Evolutionary conservation across 2,888 invertebrate species (phyloP), one percentile per base, ranked within the genome.

Genomic region (Prosapia bicincta): DNA sequence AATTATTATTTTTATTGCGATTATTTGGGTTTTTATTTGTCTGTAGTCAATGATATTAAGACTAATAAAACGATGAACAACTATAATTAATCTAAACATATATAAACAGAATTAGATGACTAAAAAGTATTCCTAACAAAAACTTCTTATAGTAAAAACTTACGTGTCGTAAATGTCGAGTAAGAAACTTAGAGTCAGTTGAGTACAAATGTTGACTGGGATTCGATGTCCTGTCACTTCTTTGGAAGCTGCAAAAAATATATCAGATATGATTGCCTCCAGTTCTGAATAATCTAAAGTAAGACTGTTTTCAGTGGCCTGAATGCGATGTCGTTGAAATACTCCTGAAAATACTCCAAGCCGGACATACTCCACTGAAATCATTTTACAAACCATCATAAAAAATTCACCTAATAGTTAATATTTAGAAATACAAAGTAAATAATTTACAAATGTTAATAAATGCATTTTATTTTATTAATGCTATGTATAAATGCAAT

Each of bases 211-310:
- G 81, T 91, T 89, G 71, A 81, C 75, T 20, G 78, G 43, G 20
- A 74, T 54, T 66, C 89, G 89, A 81, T 86, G 86, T 69, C 87
- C 88, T 75, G 89, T 83, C 67, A 88, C 88, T 82, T 91, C 90
- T 81, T 92, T 92, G 81, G 90, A 89, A 0, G 91, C 89, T 24
- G 91, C 92, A 86, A 91, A 92, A 83, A 90, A 92, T 78, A 93
- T 91, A 82, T 93, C 93, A 0, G 89, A 90, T 6, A 94, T 85
- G 20, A 94, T 89, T 68, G 90, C 90, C 82, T 92, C 92, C 25
- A 93, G 83, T 83, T 93, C 92, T 54, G 88, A 88, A 30, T 89
- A 88, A 82, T 91, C 91, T 65, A 94, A 84, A 26, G 88, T 88
- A 23, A 92, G 85, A 78, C 89, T 89, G 83, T 90, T 90, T 83